Evolutionary conservation across 2,888 invertebrate genomes (phyloP).

Genomic region (Philereme vetulata): DNA sequence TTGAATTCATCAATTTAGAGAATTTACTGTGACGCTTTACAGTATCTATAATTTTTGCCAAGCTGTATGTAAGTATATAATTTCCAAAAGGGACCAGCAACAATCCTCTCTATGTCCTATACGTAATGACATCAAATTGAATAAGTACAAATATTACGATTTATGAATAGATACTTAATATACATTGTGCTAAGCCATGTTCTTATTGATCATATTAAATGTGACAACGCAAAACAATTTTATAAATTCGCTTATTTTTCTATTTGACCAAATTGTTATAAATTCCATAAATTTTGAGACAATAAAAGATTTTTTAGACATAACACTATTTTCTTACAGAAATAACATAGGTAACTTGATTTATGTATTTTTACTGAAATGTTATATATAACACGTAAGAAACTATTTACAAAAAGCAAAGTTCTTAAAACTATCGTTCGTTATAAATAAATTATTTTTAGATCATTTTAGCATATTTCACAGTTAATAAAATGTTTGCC

Average conservation of each 20-base stretch:
- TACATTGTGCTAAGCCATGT: too few relatives aligned
- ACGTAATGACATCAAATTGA: too few relatives aligned
- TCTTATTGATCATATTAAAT: not conserved
- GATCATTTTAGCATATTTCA: conserved; percentile 51
- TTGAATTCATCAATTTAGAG: too few relatives aligned
- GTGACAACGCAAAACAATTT: conserved; percentile 4
- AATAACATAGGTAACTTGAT: conserved; percentile 40
- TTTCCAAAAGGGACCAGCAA: too few relatives aligned
- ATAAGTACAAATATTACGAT: too few relatives aligned
- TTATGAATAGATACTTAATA: too few relatives aligned
- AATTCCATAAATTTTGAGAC: conserved; percentile 11
- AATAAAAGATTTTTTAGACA: conserved; percentile 5
- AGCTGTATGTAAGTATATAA: too few relatives aligned
- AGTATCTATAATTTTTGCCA: too few relatives aligned
- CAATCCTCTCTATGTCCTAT: too few relatives aligned
- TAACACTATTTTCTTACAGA: conserved; percentile 29
- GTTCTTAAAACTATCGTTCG: conserved; percentile 42
- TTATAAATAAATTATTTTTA: conserved; percentile 67
- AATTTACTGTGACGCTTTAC: too few relatives aligned
- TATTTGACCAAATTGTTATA: conserved; percentile 1
- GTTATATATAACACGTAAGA: conserved; percentile 19
- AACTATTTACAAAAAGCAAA: conserved; percentile 37
- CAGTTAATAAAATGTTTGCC: conserved; percentile 30
- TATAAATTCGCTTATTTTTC: conserved; percentile 10
- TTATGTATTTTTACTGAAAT: conserved; percentile 24